Evolutionary conservation across 2,113 vertebrate species (phyloP).

Genomic region (Nannospalax galili): DNA sequence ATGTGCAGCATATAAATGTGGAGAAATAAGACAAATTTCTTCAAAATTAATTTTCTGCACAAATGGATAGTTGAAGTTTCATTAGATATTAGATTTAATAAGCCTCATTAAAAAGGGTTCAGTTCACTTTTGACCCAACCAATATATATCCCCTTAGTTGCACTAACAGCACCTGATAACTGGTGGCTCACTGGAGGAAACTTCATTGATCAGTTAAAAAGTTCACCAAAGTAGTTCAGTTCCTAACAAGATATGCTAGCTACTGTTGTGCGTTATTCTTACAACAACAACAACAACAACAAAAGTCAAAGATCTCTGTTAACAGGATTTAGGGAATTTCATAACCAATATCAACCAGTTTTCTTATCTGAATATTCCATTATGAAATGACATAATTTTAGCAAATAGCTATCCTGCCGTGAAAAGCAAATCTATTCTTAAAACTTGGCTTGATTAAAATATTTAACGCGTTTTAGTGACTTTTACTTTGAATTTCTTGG

Average conservation of each 20-base stretch:
- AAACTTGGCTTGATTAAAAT: constrained; percentile 48
- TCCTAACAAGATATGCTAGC: constrained; percentile 47
- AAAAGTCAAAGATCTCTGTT: constrained; percentile 19
- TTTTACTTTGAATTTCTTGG: constrained; percentile 41
- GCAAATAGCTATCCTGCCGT: background rate
- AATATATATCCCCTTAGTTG: background rate
- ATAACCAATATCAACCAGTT: background rate
- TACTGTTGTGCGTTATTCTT: constrained; percentile 35
- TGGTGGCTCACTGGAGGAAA: background rate
- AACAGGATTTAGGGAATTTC: constrained; percentile 19
- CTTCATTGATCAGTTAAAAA: background rate
- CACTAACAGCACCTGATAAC: background rate
- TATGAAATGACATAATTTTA: constrained; percentile 20
- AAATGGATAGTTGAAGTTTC: constrained; percentile 1
- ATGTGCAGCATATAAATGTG: background rate
- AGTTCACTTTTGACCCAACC: background rate
- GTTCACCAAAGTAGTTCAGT: background rate
- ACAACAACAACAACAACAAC: constrained; percentile 18
- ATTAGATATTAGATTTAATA: background rate
- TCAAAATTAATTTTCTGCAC: constrained; percentile 59
- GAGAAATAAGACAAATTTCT: constrained; percentile 17
- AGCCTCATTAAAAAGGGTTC: background rate
- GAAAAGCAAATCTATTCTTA: constrained; percentile 31
- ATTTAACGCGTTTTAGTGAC: constrained; percentile 7
- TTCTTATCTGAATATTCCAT: constrained; percentile 22